A percentile compares a stretch with the other conserved stretches of the same genome.
Conservation (phyloP, 2,113 vertebrate species). For the Tragelaphus imberbis region DNA sequence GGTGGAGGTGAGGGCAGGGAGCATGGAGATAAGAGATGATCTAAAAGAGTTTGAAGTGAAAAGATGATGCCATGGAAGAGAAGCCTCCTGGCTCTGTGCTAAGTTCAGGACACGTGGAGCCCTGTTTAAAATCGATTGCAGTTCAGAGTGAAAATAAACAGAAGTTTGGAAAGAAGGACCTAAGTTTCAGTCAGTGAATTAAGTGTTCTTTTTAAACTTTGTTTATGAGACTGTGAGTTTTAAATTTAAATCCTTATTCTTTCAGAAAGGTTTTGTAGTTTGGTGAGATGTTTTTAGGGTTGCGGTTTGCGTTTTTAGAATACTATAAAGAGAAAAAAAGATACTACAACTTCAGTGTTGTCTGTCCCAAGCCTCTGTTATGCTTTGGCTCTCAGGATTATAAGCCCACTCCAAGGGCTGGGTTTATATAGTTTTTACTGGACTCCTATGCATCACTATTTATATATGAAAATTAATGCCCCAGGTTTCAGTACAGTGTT, state of each 20-base stretch:
- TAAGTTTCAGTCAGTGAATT: not conserved
- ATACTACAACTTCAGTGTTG: not conserved
- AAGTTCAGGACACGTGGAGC: not conserved
- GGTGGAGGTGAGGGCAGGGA: not conserved
- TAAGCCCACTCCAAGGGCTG: not conserved
- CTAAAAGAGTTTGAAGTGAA: not conserved
- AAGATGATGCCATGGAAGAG: not conserved
- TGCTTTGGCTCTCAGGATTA: not conserved
- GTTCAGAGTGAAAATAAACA: constrained; percentile 22
- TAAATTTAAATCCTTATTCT: constrained; percentile 26
- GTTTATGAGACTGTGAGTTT: constrained; percentile 10
- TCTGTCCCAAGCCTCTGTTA: not conserved
- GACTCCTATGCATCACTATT: not conserved
- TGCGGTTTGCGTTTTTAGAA: constrained; percentile 47
- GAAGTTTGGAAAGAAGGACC: constrained; percentile 20
- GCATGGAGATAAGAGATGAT: not conserved
- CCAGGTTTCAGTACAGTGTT: constrained; percentile 9
- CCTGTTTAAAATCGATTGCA: constrained; percentile 19
- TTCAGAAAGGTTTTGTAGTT: constrained; percentile 39
- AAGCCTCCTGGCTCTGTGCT: not conserved
- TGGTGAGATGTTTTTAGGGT: not conserved
- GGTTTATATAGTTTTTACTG: not conserved
- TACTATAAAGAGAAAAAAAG: constrained; percentile 30
- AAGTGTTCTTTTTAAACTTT: constrained; percentile 34
- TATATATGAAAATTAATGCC: not conserved